phyloP scores from a whole-genome alignment of 2,797 vertebrate species.

The Brotula barbata region DNA sequence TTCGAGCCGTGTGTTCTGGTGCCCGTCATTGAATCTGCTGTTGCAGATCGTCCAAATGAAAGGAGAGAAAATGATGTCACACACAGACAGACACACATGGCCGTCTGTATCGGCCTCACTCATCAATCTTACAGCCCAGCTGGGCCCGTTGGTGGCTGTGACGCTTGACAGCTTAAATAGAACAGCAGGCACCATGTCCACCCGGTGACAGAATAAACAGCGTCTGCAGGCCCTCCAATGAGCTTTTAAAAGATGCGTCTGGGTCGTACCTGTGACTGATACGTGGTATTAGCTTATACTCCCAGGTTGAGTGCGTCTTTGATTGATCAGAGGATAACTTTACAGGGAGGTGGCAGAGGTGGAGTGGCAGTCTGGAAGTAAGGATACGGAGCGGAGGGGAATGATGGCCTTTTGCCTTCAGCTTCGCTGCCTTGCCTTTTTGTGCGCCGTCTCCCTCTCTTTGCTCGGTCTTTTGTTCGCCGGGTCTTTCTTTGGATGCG shows the following conservation, averaged over 20 bases:
- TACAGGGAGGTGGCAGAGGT: conserved; percentile 34
- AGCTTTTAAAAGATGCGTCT: conserved; percentile 35
- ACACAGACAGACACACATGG: conserved; percentile 60
- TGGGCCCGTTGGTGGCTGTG: conserved; percentile 57
- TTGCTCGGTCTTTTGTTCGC: conserved; percentile 18
- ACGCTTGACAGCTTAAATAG: conserved; percentile 70
- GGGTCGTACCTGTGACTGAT: conserved; percentile 56
- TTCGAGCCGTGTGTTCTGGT: conserved; percentile 38
- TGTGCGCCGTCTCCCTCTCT: conserved; percentile 10
- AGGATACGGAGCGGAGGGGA: conserved; percentile 25
- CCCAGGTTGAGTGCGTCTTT: conserved; percentile 63
- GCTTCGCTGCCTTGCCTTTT: conserved; percentile 24
- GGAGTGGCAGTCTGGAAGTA: conserved; percentile 34
- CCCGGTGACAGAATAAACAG: conserved; percentile 55
- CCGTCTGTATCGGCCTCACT: conserved; percentile 46
- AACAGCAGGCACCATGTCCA: conserved; percentile 65
- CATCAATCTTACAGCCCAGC: conserved; percentile 72
- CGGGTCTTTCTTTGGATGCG: conserved; percentile 21
- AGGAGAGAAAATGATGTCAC: conserved; percentile 65
- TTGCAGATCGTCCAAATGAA: conserved; percentile 63
- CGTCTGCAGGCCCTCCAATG: conserved; percentile 40
- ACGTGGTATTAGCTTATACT: conserved; percentile 62
- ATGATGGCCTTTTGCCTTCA: conserved; percentile 34
- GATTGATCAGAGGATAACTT: conserved; percentile 67
- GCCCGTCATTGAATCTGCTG: conserved; percentile 74